phyloP scores from a whole-genome alignment of 2,888 invertebrate genomes.

The Drosophila tripunctata region DNA sequence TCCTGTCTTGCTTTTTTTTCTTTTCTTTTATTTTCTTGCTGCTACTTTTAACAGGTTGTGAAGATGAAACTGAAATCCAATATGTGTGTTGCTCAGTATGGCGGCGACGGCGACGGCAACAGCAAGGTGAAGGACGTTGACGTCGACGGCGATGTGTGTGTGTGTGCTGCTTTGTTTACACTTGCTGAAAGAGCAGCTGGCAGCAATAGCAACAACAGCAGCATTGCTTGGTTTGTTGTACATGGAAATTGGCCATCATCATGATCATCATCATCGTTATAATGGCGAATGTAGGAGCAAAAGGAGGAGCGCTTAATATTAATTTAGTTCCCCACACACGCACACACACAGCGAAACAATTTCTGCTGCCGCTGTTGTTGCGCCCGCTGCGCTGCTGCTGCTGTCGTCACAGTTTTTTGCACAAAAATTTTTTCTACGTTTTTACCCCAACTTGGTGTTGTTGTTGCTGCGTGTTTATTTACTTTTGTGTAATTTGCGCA shows the following conservation, averaged over 20 bases:
- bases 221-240: conserved; percentile 26
- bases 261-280: conserved; percentile 41
- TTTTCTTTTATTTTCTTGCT: too few species aligned
- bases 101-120: conserved; percentile 15
- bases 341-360: conserved; percentile 25
- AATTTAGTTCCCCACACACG: conserved; percentile 61
- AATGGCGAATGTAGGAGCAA: conserved; percentile 35
- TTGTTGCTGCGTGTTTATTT: conserved; percentile 39
- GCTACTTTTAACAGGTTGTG: conserved; percentile 61
- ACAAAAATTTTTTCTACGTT: conserved; percentile 63
- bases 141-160: conserved; percentile 43
- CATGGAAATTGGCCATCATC: conserved; percentile 64
- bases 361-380: conserved; percentile 25
- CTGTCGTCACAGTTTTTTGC: conserved; percentile 78
- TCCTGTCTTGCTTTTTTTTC: too few species aligned
- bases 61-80: conserved; percentile 69
- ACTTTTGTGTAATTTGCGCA: conserved; percentile 57
- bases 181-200: conserved; percentile 72
- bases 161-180: conserved; percentile 67
- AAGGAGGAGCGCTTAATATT: conserved; percentile 59
- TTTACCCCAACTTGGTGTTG: conserved; percentile 30
- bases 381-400: conserved; percentile 25
- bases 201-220: conserved; percentile 28
- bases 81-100: too few species aligned
- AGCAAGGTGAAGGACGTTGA: conserved; percentile 76